Conservation (phyloP, 2,888 invertebrate genomes). For the Barypeithes pellucidus region DNA sequence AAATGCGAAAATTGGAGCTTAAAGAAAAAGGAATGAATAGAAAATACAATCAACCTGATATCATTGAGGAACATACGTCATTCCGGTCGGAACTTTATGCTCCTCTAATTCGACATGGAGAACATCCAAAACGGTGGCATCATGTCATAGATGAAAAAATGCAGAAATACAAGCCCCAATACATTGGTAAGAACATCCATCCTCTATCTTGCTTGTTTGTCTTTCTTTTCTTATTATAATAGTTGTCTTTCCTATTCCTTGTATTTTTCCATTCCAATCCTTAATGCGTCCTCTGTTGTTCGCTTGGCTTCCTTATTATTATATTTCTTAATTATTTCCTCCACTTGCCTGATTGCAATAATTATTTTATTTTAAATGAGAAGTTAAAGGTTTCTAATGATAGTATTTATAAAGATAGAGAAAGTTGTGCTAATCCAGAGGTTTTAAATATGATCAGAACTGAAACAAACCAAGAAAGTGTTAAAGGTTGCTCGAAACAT, state of each 20-base stretch:
- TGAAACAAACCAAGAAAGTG: too few species aligned
- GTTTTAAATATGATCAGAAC: too few species aligned
- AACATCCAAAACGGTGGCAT: conserved; percentile 77
- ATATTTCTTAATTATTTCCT: too few species aligned
- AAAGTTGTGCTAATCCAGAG: too few species aligned
- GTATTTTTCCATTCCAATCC: too few species aligned
- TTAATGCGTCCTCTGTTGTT: not conserved
- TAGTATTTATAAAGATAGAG: too few species aligned
- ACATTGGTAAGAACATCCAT: conserved; percentile 60
- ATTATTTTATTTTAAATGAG: too few species aligned
- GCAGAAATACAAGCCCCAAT: conserved; percentile 65
- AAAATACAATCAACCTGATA: conserved; percentile 70
- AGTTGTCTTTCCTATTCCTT: not conserved
- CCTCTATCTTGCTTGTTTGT: not conserved
- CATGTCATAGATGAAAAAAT: conserved; percentile 70
- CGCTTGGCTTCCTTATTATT: too few species aligned
- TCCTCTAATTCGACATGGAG: conserved; percentile 78
- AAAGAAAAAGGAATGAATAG: conserved; percentile 67
- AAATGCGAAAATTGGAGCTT: conserved; percentile 71
- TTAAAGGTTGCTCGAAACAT: too few species aligned
- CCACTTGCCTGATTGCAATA: too few species aligned
- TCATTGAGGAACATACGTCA: conserved; percentile 73
- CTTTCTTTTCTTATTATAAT: not conserved
- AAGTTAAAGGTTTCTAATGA: too few species aligned
- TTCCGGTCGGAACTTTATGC: conserved; percentile 78